Percentiles rank a stretch among this genome's conserved stretches.
phyloP scores from a whole-genome alignment of 2,797 vertebrate genomes.

The Nannoperca australis region DNA sequence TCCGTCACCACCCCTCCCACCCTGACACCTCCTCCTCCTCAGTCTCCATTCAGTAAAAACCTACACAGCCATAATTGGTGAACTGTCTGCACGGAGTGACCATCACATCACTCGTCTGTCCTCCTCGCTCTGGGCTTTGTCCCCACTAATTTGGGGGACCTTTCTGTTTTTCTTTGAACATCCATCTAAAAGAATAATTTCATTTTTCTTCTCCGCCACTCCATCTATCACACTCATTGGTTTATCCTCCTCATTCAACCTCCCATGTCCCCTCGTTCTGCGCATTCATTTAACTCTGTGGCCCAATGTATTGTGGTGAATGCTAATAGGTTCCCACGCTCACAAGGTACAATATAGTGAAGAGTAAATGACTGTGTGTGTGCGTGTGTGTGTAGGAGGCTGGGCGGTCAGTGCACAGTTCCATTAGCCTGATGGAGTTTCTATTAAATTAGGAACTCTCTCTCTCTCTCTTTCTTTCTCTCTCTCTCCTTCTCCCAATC shows the following conservation, averaged over 20 bases:
- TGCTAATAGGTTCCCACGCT: slow-evolving; percentile 80
- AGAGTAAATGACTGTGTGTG: slow-evolving; percentile 58
- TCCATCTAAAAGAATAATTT: slow-evolving; percentile 41
- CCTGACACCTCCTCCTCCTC: slow-evolving; percentile 40
- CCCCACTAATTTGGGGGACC: slow-evolving; percentile 26
- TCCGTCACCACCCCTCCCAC: slow-evolving; percentile 28
- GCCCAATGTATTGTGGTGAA: slow-evolving; percentile 64
- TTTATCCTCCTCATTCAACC: slow-evolving; percentile 59
- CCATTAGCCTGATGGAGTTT: slow-evolving; percentile 86
- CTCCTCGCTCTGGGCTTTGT: not conserved
- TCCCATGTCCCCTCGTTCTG: slow-evolving; percentile 40
- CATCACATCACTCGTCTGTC: slow-evolving; percentile 29
- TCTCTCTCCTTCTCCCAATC: slow-evolving; percentile 76
- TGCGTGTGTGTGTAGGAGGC: slow-evolving; percentile 57
- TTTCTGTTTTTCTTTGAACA: slow-evolving; percentile 43
- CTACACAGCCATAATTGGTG: slow-evolving; percentile 25
- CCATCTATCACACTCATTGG: slow-evolving; percentile 56
- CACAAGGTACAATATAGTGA: slow-evolving; percentile 65
- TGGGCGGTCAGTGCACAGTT: slow-evolving; percentile 71
- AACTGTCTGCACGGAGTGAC: slow-evolving; percentile 38
- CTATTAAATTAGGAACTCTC: slow-evolving; percentile 84
- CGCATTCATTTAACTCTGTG: slow-evolving; percentile 64
- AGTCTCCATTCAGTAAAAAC: slow-evolving; percentile 32
- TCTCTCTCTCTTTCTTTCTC: slow-evolving; percentile 62
- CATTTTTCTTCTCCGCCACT: slow-evolving; percentile 30